Base-by-base conservation (phyloP, 2,113 vertebrate genomes). In the Scytalopus superciliaris region DNA sequence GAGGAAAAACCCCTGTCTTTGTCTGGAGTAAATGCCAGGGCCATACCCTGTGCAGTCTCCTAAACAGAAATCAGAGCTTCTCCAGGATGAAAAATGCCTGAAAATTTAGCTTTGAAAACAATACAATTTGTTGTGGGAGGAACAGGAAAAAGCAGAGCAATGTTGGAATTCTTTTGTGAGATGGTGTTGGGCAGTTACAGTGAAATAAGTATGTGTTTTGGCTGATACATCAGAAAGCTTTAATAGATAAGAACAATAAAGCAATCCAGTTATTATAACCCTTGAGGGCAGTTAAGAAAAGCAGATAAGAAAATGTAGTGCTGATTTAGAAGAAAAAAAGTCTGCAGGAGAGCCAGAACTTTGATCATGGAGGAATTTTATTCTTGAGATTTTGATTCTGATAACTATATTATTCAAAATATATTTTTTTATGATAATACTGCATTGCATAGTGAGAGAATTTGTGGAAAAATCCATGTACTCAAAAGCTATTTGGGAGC, bases 311-410 rank as follows among this genome's bases (percentile, higher is more conserved):
- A 93, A 96, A 92, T 63, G 22, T 31, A 75, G 92, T 94, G 81
- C 67, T 94, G 74, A 95, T 96, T 84, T 81, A 74, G 81, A 94
- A 67, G 45, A 17, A 87, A 53, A 50, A 85, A 80, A 28, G 1
- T 39, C n/a, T 67, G 7, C 44, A 63, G 84, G 68, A 70, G 42
- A 31, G 21, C 27, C 67, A 68, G 59, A 87, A 91, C 60, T 96
- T 96, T 96, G 94, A 97, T 94, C 59, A 21, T n/a, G 66, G 68
- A 89, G 45, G 55, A 50, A 79, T 93, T 95, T 76, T 96, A 94
- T 97, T 91, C 73, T 57, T 93, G 67, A 95, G 56, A 96, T 96
- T 89, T 63, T 90, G 52, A 53, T 18, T 87, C 33, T 77, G 88
- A 91, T 96, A 91, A 66, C 28, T 66, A 2, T 40, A 40, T 79